phyloP scores from a whole-genome alignment of 2,888 invertebrate genomes.

The Caenorhabditis macrosperma region DNA sequence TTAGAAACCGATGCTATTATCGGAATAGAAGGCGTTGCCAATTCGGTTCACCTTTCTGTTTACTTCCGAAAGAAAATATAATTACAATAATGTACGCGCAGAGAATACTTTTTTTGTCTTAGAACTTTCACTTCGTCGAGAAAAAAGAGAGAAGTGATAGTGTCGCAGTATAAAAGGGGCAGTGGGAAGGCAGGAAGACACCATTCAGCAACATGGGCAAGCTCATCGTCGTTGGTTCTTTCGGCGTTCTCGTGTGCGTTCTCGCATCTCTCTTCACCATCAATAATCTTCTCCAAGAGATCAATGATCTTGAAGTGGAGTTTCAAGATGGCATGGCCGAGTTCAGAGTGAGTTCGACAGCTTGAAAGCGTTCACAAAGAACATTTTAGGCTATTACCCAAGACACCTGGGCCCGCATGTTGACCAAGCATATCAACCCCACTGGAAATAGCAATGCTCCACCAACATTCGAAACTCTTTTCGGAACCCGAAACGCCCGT shows the following conservation, averaged over 20 bases:
- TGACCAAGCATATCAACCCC: slow-evolving; percentile 67
- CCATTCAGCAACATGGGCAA: slow-evolving; percentile 63
- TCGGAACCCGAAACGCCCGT: slow-evolving; percentile 68
- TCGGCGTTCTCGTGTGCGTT: slow-evolving; percentile 60
- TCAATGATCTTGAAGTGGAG: slow-evolving; percentile 65
- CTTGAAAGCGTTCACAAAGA: neutral
- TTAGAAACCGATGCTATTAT: slow-evolving; percentile 12
- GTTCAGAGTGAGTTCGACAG: slow-evolving; percentile 60
- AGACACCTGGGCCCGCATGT: slow-evolving; percentile 70
- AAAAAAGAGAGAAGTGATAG: neutral
- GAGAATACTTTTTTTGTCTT: neutral
- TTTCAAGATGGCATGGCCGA: slow-evolving; percentile 67
- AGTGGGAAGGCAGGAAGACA: neutral
- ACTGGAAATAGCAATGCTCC: slow-evolving; percentile 61
- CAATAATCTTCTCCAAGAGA: slow-evolving; percentile 59
- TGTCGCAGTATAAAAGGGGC: slow-evolving; percentile 1
- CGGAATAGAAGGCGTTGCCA: neutral
- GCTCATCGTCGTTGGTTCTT: slow-evolving; percentile 65
- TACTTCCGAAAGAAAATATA: neutral
- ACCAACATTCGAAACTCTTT: slow-evolving; percentile 68
- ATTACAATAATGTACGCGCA: slow-evolving; percentile 9
- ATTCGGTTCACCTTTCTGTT: neutral
- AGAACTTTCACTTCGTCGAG: slow-evolving; percentile 13
- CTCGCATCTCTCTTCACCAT: slow-evolving; percentile 62
- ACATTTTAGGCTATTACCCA: slow-evolving; percentile 62